Evolutionary conservation across 2,888 invertebrate species (phyloP).

Genomic region (Dysmachus trigonus): DNA sequence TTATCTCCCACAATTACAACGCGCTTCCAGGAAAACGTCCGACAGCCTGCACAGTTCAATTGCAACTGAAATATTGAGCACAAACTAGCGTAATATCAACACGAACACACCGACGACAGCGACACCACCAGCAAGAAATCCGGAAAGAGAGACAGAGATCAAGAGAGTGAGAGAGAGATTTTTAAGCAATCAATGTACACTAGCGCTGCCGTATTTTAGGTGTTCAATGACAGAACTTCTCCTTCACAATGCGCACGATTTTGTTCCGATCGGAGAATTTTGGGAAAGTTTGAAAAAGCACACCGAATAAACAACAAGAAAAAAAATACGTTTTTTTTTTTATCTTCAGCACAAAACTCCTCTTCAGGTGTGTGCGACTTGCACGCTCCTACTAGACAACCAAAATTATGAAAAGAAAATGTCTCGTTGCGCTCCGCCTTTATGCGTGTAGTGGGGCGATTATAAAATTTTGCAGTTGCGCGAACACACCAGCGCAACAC

Average conservation of each 20-base stretch:
- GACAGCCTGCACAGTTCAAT: slow-evolving; percentile 58
- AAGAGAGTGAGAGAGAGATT: not conserved
- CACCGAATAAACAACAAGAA: too few species aligned
- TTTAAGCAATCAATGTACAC: not conserved
- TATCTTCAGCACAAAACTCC: not conserved
- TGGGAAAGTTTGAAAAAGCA: not conserved
- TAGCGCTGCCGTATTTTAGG: not conserved
- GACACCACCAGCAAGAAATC: slow-evolving; percentile 64
- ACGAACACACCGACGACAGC: slow-evolving; percentile 50
- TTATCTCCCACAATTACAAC: slow-evolving; percentile 20
- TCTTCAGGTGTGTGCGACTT: not conserved
- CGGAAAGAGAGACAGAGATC: not conserved
- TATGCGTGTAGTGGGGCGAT: not conserved
- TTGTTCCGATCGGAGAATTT: not conserved
- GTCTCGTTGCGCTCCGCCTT: not conserved
- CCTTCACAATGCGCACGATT: not conserved
- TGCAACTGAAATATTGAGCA: slow-evolving; percentile 56
- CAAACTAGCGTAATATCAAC: slow-evolving; percentile 47
- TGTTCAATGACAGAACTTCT: slow-evolving; percentile 6
- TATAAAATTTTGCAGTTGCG: not conserved
- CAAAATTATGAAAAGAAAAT: not conserved
- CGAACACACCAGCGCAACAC: not conserved
- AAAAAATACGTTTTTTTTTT: not conserved
- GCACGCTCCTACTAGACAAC: not conserved
- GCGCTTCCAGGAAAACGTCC: slow-evolving; percentile 53